phyloP scores from a whole-genome alignment of 2,888 invertebrate genomes.

The Julus scanicus region DNA sequence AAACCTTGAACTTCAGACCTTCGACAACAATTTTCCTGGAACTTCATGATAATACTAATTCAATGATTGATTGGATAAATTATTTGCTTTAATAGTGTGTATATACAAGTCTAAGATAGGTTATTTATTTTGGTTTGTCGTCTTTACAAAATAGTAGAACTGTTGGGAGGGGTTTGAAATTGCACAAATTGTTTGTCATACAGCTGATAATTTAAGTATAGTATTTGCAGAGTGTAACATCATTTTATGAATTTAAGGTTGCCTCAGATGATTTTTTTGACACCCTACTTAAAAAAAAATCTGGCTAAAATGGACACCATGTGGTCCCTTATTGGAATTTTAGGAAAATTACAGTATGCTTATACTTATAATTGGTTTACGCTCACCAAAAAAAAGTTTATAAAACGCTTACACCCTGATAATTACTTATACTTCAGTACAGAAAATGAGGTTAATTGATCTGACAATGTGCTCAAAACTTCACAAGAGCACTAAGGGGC shows the following conservation, averaged over 20 bases:
- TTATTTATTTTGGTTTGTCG: background rate
- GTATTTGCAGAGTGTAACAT: too few species aligned
- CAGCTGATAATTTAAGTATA: too few species aligned
- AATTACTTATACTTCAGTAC: background rate
- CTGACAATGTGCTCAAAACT: background rate
- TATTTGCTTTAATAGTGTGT: background rate
- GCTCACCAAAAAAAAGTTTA: too few species aligned
- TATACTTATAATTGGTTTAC: too few species aligned
- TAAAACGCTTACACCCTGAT: background rate
- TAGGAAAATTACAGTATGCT: too few species aligned
- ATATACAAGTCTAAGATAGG: background rate
- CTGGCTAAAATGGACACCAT: too few species aligned
- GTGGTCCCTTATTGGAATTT: too few species aligned
- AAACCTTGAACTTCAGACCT: background rate
- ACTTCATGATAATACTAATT: background rate
- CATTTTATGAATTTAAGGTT: too few species aligned
- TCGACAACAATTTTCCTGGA: background rate
- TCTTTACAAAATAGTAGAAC: background rate
- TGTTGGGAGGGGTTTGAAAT: background rate
- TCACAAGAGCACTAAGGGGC: too few species aligned
- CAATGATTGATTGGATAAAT: background rate
- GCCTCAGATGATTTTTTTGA: too few species aligned
- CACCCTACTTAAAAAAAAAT: too few species aligned
- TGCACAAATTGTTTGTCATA: background rate
- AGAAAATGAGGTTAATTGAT: slow-evolving; percentile 10